These are phyloP conservation scores for Thomomys bottae DNA, from an alignment of 2,113 vertebrate species.

Conservation along the genomic window DNA sequence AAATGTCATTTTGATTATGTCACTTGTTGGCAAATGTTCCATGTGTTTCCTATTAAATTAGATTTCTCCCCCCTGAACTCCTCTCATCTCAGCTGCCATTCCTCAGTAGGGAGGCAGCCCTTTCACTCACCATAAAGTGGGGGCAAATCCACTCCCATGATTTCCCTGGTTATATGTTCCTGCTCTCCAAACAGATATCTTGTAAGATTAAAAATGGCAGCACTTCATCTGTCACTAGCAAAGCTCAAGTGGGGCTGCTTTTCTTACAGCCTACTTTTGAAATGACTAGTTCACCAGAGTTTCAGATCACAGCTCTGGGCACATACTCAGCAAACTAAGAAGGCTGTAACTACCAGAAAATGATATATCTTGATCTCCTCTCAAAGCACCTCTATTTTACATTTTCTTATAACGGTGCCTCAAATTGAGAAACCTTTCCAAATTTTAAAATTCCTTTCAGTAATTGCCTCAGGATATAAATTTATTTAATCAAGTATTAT, in stretches of 20 bases:
- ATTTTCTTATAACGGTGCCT: neutral
- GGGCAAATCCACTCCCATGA: neutral
- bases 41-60: conserved; percentile 46
- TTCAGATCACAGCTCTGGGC: neutral
- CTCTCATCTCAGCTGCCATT: neutral
- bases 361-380: neutral
- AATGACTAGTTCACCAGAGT: neutral
- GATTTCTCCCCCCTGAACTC: neutral
- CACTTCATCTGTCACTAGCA: neutral
- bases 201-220: neutral
- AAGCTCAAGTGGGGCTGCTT: neutral
- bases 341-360: neutral
- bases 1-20: conserved; percentile 47
- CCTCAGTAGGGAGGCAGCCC: neutral
- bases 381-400: neutral
- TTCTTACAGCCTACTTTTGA: neutral
- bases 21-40: conserved; percentile 21
- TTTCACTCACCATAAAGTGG: neutral
- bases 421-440: conserved; percentile 20
- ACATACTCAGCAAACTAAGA: conserved; percentile 15
- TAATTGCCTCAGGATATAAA: conserved; percentile 34
- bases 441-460: neutral
- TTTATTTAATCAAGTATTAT: neutral
- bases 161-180: neutral
- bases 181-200: neutral